phyloP scores from a whole-genome alignment of 2,113 vertebrate genomes.

The Spea bombifrons region DNA sequence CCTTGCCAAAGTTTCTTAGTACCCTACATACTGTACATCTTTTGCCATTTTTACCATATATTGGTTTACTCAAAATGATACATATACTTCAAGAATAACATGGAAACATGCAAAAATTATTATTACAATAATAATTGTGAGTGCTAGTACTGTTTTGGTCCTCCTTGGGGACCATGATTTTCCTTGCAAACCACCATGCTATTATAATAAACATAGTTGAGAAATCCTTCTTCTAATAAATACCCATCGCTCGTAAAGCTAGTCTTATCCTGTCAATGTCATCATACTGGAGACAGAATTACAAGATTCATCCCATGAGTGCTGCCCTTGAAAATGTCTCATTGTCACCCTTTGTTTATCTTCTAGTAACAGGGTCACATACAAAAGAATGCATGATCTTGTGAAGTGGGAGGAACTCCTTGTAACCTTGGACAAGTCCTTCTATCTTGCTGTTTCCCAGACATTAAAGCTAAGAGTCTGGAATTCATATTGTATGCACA shows the following conservation, averaged over 20 bases:
- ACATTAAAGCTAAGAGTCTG: conserved; percentile 11
- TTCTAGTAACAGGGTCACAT: conserved; percentile 21
- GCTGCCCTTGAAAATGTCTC: conserved; percentile 27
- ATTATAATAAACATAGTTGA: background rate
- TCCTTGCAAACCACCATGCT: no score
- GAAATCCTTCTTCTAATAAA: background rate
- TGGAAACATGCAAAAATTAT: no score
- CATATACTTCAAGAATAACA: no score
- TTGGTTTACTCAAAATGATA: no score
- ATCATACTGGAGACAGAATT: background rate
- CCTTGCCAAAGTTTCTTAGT: no score
- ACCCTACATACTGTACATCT: no score
- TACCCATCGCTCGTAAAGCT: background rate
- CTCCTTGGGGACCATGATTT: no score
- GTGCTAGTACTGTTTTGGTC: no score
- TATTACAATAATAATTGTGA: no score
- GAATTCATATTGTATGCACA: conserved; percentile 15
- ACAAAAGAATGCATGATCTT: conserved; percentile 36
- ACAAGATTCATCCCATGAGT: conserved; percentile 14
- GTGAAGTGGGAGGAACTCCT: conserved; percentile 9
- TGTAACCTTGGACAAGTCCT: conserved; percentile 28
- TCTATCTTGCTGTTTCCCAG: conserved; percentile 37
- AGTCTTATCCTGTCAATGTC: background rate
- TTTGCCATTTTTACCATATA: no score
- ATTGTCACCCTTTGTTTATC: conserved; percentile 34